phyloP scores from a whole-genome alignment of 2,797 vertebrate genomes.

The Myioborus melanocephalus region DNA sequence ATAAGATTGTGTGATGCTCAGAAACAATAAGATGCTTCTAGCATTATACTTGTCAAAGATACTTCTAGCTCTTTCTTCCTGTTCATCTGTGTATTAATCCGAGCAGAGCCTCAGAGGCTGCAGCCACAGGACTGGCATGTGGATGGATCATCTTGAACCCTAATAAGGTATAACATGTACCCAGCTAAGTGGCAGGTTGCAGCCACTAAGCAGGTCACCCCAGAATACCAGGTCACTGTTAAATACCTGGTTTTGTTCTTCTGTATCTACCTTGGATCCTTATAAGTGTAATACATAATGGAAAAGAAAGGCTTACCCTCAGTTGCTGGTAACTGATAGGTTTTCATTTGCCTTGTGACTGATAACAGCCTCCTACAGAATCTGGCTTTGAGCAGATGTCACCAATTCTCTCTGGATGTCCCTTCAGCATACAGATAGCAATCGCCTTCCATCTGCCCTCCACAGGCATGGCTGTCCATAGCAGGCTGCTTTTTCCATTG shows the following conservation, averaged over 20 bases:
- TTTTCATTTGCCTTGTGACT: not conserved
- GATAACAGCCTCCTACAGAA: not conserved
- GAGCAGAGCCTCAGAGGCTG: not conserved
- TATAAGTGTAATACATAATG: not conserved
- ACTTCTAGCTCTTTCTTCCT: not conserved
- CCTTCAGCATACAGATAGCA: not conserved
- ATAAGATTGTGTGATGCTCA: not conserved
- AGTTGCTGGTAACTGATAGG: not conserved
- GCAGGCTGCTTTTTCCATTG: not conserved
- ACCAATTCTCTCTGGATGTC: not conserved
- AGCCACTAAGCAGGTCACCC: not conserved
- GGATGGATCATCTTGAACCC: not conserved
- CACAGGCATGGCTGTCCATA: rapidly evolving
- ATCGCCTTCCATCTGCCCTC: not conserved
- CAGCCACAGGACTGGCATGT: not conserved
- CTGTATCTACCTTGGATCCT: not conserved
- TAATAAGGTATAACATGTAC: not conserved
- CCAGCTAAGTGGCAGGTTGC: not conserved
- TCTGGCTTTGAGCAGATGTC: not conserved
- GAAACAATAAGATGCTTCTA: not conserved
- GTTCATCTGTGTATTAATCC: not conserved
- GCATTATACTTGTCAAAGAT: not conserved
- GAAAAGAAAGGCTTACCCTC: not conserved
- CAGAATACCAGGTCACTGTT: not conserved
- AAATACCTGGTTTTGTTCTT: not conserved